Conservation (phyloP, 2,113 vertebrate genomes). For the Sterna hirundo region DNA sequence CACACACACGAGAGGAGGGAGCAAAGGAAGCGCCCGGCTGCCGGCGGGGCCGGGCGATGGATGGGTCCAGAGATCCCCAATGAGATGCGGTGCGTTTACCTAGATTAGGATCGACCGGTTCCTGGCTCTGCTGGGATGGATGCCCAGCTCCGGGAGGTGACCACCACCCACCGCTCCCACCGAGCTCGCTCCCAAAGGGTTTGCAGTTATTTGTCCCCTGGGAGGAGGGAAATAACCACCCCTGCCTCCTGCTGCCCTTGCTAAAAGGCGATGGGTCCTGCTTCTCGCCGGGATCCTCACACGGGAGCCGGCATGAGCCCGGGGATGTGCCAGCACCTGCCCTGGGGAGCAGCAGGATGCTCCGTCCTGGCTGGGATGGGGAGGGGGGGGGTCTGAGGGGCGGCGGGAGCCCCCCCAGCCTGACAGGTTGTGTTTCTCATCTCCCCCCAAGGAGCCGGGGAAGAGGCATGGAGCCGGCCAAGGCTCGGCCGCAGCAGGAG, state of each 20-base stretch:
- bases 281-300: rapidly evolving
- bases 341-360: neutral
- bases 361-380: rapidly evolving
- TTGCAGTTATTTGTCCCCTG: neutral
- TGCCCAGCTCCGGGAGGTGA: neutral
- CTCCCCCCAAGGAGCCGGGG: neutral
- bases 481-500: rapidly evolving
- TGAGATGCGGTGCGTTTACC: neutral
- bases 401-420: neutral
- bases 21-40: neutral
- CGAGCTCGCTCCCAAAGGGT: neutral
- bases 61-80: neutral
- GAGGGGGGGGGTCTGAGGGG: neutral
- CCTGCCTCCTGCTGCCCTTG: neutral
- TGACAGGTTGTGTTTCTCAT: neutral
- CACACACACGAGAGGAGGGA: neutral
- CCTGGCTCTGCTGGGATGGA: neutral
- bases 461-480: neutral
- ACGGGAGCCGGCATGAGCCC: neutral
- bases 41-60: neutral
- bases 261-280: neutral
- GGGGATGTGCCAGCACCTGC: rapidly evolving
- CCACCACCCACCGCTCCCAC: neutral
- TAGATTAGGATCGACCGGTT: neutral
- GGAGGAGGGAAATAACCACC: neutral